Percentiles rank a stretch among this genome's conserved stretches.
Evolutionary conservation across 2,113 vertebrate genomes (phyloP).

Genomic region (Nesoenas mayeri): DNA sequence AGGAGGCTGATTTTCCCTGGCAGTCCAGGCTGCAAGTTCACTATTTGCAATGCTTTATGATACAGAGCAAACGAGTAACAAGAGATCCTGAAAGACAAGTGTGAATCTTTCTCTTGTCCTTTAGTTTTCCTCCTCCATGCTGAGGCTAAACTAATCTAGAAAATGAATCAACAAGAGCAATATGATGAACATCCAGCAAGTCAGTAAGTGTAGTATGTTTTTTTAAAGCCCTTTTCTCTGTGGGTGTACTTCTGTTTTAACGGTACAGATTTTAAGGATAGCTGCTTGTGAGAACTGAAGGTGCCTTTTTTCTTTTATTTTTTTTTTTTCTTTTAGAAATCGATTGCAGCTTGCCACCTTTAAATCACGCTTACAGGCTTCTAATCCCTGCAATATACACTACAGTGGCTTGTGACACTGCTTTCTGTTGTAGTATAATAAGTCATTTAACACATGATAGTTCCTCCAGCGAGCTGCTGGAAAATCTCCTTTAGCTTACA

Average conservation of each 20-base stretch:
- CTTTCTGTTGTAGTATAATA: neutral
- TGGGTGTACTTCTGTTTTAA: neutral
- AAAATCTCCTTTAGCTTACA: neutral
- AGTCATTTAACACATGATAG: neutral
- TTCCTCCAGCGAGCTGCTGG: neutral
- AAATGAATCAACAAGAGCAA: neutral
- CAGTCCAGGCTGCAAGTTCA: neutral
- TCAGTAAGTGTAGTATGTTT: neutral
- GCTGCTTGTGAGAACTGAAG: neutral
- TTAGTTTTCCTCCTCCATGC: neutral
- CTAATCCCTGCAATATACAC: neutral
- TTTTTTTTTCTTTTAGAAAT: neutral
- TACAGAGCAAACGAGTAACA: neutral
- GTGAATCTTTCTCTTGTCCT: neutral
- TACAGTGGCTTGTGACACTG: neutral
- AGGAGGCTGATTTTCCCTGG: neutral
- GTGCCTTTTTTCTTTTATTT: neutral
- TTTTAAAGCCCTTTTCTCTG: neutral
- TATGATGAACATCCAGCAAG: neutral
- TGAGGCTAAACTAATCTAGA: neutral
- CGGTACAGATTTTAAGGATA: neutral
- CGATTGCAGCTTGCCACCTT: neutral
- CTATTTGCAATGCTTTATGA: neutral
- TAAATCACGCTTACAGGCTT: neutral
- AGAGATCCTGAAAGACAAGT: neutral